Evolutionary conservation across 2,888 invertebrate species (phyloP), one percentile per base, ranked within the genome.

Genomic region (Mesodorylaimus sp.): DNA sequence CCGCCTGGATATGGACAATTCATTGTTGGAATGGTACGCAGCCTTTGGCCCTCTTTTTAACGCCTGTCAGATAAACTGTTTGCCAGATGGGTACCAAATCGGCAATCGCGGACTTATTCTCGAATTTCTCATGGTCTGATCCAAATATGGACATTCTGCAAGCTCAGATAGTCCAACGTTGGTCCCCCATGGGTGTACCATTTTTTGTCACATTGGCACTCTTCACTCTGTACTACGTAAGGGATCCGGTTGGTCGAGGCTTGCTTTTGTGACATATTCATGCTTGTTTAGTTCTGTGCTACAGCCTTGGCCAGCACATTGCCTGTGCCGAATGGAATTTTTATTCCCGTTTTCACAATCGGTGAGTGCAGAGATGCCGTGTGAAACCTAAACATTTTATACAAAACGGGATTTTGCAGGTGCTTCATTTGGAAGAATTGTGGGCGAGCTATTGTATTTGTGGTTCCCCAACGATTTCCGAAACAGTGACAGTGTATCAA

Each of bases 41-140:
- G n/a, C n/a, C n/a, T n/a, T n/a, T n/a, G n/a, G n/a, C n/a, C n/a
- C n/a, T n/a, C n/a, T n/a, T n/a, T n/a, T n/a, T n/a, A n/a, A n/a
- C n/a, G n/a, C n/a, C n/a, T n/a, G n/a, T n/a, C n/a, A n/a, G n/a
- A n/a, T n/a, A n/a, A 3, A 44, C 39, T 51, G 41, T 55, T 60
- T 37, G 59, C 16, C 10, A 73, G 73, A 60, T 73, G 53, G 71
- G 71, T 29, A 69, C 69, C 53, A 66, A 68, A 36, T 62, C 65
- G 56, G 70, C 83, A 73, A 80, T 85, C 41, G 70, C 79, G 3
- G 79, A 81, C 50, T 71, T 97, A 49, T 93, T 95, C 67, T 82
- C 87, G 43, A 95, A 95, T 71, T 89, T 93, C 68, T 89, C 91
- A 0, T 95, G 93, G 93, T 10, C n/a, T n/a, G n/a, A n/a, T n/a